phyloP scores from a whole-genome alignment of 2,888 invertebrate species.

The Brachynemurus nebulosus region DNA sequence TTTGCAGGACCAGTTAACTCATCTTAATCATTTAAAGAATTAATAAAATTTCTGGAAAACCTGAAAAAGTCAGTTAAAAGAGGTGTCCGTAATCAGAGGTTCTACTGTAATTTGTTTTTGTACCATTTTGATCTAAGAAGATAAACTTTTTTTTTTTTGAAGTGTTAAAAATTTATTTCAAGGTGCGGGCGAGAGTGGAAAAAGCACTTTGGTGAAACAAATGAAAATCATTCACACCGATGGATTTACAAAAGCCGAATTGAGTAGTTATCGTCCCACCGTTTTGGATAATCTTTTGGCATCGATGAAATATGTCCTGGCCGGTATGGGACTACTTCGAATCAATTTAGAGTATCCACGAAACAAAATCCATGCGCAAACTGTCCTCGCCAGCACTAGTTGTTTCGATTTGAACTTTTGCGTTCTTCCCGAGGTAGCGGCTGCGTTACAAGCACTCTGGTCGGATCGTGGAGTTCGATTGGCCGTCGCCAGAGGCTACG shows the following conservation, averaged over 20 bases:
- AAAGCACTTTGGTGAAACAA: slow-evolving; percentile 52
- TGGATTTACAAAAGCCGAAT: slow-evolving; percentile 45
- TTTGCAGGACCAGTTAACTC: too few relatives aligned
- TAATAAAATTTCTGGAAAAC: too few relatives aligned
- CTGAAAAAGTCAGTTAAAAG: too few relatives aligned
- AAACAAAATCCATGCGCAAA: slow-evolving; percentile 42
- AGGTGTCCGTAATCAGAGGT: too few relatives aligned
- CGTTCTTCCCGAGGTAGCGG: slow-evolving; percentile 37
- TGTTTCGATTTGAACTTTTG: slow-evolving; percentile 41
- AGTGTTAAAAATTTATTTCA: too few relatives aligned
- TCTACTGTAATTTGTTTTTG: too few relatives aligned
- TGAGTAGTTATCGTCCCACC: slow-evolving; percentile 46
- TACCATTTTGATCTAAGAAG: too few relatives aligned
- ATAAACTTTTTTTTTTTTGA: too few relatives aligned
- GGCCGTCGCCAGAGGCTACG: slow-evolving; percentile 49
- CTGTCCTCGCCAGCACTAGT: slow-evolving; percentile 35
- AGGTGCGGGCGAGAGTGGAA: slow-evolving; percentile 54
- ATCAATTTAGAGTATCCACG: slow-evolving; percentile 45
- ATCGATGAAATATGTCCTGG: slow-evolving; percentile 52
- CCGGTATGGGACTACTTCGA: slow-evolving; percentile 47
- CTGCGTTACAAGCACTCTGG: slow-evolving; percentile 42
- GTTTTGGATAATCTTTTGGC: slow-evolving; percentile 48
- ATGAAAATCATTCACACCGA: slow-evolving; percentile 57
- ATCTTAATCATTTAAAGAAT: too few relatives aligned
- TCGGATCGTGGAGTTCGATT: slow-evolving; percentile 46